phyloP scores from a whole-genome alignment of 2,797 vertebrate genomes.

The Coreius guichenoti region DNA sequence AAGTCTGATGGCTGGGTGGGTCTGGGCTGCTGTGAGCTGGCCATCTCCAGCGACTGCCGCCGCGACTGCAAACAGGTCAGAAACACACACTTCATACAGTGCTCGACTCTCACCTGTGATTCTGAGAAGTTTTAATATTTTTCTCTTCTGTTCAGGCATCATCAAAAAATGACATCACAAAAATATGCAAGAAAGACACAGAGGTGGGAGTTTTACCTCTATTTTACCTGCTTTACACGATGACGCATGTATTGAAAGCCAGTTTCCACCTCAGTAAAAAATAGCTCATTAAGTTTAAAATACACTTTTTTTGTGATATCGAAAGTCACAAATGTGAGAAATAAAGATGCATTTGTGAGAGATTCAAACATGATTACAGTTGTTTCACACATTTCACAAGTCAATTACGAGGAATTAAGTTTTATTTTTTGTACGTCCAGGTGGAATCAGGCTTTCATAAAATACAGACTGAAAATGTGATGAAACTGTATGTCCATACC shows the following conservation, averaged over 20 bases:
- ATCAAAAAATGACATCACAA: constrained; percentile 92
- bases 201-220: constrained; percentile 81
- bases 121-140: background rate
- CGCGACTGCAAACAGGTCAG: constrained; percentile 91
- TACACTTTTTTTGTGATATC: background rate
- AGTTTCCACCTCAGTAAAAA: background rate
- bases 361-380: background rate
- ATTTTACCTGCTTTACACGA: background rate
- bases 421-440: background rate
- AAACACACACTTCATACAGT: too few relatives aligned
- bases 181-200: constrained; percentile 94
- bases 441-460: background rate
- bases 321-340: background rate
- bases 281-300: background rate
- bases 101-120: background rate
- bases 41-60: constrained; percentile 92
- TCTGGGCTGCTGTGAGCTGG: constrained; percentile 96
- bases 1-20: constrained; percentile 98
- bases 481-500: too few relatives aligned
- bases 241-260: background rate
- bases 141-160: constrained; percentile 82
- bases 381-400: background rate
- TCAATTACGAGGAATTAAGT: background rate
- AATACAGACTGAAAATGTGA: background rate
- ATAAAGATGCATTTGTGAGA: background rate